Evolutionary conservation across 2,888 invertebrate species (phyloP), one percentile per base, ranked within the genome.

Genomic region (Agriopis leucophaearia): DNA sequence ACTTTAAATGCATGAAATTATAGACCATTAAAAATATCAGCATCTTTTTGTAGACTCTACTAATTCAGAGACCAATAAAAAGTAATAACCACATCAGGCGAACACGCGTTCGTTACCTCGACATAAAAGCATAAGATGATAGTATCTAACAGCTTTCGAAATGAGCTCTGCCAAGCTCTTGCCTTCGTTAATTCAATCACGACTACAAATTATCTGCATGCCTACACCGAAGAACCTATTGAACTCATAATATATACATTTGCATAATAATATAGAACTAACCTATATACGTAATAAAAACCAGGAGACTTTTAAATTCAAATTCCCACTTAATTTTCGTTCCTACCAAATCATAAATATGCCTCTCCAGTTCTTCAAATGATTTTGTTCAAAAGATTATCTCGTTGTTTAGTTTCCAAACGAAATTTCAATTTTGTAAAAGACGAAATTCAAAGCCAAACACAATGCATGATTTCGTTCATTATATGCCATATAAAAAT

Each of bases 111-210:
- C 75, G 78, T 81, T 77, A 79, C 75, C 74, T 70, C 75, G 69
- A 73, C 77, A 78, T 81, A 79, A 79, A 81, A 78, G 73, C 76
- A 78, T 78, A 78, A 75, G 74, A 74, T 78, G 81, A 87, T 86
- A 81, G 75, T 76, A 86, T 87, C 83, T 83, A 82, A 84, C 76
- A 79, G 81, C 81, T 86, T 86, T 83, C 81, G 81, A 84, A 87
- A 86, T 87, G 81, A 83, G 81, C 81, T 82, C 74, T 71, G 76
- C 35, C 35, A 13, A 15, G 78, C 79, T 74, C 78, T 76, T 73
- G 79, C 79, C 82, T 87, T 87, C 83, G 85, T 89, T 88, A 88
- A 88, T 88, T 88, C 87, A 88, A 88, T 89, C 88, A 88, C 84
- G 87, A 87, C 85, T 83, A 85, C 86, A 87, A 89, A 88, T 89